Percentiles rank a stretch among this genome's conserved stretches.
Evolutionary conservation across 2,797 vertebrate genomes (phyloP).

Genomic region (Notamacropus eugenii): DNA sequence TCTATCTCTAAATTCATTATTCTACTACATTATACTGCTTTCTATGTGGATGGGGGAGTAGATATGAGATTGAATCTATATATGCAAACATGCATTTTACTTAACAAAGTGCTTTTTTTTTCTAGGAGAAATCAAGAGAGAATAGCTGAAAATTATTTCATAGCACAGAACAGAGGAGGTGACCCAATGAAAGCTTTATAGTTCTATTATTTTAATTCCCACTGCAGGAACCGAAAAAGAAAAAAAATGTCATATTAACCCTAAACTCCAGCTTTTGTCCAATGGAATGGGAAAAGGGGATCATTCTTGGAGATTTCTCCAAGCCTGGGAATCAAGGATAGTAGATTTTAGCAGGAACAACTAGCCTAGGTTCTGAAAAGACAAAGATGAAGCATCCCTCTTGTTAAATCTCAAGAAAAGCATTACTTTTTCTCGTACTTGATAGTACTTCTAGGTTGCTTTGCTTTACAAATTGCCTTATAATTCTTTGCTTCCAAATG

Average conservation of each 20-base stretch:
- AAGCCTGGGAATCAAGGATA: constrained; percentile 51
- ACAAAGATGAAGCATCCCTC: not conserved
- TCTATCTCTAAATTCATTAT: too few species aligned
- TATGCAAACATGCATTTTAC: constrained; percentile 40
- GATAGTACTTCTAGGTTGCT: not conserved
- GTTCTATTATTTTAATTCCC: constrained; percentile 36
- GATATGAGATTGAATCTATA: constrained; percentile 13
- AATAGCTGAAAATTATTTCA: constrained; percentile 27
- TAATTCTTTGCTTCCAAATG: constrained; percentile 34
- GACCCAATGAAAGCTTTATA: constrained; percentile 57
- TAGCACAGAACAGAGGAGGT: not conserved
- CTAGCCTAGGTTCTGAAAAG: not conserved
- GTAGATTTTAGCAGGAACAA: constrained; percentile 24
- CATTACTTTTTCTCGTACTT: not conserved
- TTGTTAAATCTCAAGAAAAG: not conserved
- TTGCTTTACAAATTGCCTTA: constrained; percentile 17
- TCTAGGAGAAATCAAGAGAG: constrained; percentile 43
- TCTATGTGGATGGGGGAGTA: not conserved
- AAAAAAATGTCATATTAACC: constrained; percentile 41
- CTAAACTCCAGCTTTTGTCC: constrained; percentile 45
- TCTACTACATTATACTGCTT: not conserved
- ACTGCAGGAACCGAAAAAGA: constrained; percentile 57
- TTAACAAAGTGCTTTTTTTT: constrained; percentile 32
- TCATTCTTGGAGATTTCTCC: constrained; percentile 61
- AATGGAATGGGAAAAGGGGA: constrained; percentile 39